Conservation (phyloP, 2,888 invertebrate genomes). For the Camponotus fellah region DNA sequence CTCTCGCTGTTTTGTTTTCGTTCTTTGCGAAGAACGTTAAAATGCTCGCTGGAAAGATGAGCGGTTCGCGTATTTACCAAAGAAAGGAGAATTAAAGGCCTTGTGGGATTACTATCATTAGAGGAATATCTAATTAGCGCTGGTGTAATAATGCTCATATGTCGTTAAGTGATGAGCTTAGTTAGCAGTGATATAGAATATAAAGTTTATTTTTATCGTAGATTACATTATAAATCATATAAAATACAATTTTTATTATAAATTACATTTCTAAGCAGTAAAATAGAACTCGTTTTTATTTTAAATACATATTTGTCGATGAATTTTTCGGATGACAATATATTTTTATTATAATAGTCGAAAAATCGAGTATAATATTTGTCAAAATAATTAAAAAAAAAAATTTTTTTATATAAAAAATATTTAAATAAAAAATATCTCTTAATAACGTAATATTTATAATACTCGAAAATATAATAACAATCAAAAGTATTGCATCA, state of each 20-base stretch:
- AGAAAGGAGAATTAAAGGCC: neutral
- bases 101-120: constrained; percentile 1
- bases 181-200: neutral
- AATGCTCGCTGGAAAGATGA: constrained; percentile 19
- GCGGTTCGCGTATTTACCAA: constrained; percentile 15
- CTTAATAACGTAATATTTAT: too few relatives aligned
- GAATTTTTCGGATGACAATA: neutral
- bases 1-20: neutral
- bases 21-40: constrained; percentile 7
- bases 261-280: too few relatives aligned
- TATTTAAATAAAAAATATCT: neutral
- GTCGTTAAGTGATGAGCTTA: constrained; percentile 8
- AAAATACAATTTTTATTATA: too few relatives aligned
- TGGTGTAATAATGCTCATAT: neutral
- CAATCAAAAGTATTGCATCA: too few relatives aligned
- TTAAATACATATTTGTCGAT: neutral
- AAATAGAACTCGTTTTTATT: too few relatives aligned
- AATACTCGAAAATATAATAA: too few relatives aligned
- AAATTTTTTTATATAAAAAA: neutral
- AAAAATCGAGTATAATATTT: neutral
- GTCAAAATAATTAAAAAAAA: neutral
- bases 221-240: too few relatives aligned
- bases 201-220: neutral
- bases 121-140: constrained; percentile 21
- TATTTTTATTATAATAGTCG: neutral